These are phyloP conservation scores for Suncus etruscus DNA, from an alignment of 2,113 vertebrate genomes.

Conservation along the genomic window DNA sequence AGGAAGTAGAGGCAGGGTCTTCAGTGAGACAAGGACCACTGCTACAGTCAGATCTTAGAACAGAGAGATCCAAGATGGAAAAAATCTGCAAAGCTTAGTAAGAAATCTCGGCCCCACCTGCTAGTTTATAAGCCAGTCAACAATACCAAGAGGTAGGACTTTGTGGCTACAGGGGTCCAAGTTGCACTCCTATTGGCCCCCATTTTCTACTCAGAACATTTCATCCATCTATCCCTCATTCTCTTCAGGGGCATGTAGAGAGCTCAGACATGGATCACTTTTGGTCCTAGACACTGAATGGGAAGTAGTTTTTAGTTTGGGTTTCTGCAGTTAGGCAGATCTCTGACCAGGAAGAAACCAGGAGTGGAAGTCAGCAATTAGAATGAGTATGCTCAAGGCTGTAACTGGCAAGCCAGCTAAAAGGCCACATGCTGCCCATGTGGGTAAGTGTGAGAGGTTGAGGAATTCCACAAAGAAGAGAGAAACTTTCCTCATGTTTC, in stretches of 20 bases:
- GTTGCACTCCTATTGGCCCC: no score
- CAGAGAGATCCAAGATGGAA: background rate
- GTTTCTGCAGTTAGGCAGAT: background rate
- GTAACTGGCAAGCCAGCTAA: fast-evolving
- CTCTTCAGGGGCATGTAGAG: fast-evolving
- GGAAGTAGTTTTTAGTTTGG: background rate
- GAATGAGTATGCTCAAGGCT: background rate
- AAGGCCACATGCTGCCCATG: background rate
- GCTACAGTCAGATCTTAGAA: background rate
- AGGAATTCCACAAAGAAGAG: background rate
- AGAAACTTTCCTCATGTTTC: background rate
- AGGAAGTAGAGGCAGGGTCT: background rate
- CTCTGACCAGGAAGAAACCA: background rate
- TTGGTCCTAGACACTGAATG: background rate
- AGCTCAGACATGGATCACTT: background rate
- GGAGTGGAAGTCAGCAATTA: background rate
- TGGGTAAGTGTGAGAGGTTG: no score
- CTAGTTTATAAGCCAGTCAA: background rate
- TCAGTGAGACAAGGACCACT: no score
- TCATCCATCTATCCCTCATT: background rate
- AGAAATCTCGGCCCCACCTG: background rate
- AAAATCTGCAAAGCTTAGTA: no score
- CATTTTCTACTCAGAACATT: background rate
- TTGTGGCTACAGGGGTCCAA: background rate
- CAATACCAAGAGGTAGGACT: background rate